Evolutionary conservation across 2,113 vertebrate species (phyloP).

Genomic region (Chelonoidis abingdonii): DNA sequence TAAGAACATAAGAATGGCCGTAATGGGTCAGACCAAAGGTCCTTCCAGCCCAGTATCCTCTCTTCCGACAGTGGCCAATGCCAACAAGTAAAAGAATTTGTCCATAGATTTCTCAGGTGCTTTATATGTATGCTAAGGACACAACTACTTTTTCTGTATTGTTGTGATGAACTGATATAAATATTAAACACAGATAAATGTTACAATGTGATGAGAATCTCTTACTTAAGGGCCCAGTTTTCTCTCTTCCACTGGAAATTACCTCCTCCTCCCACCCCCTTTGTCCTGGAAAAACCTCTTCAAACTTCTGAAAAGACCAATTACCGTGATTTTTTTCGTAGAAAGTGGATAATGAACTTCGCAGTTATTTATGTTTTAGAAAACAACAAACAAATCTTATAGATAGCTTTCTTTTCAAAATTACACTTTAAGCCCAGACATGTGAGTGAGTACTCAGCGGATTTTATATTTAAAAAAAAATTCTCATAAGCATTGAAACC

Average conservation of each 20-base stretch:
- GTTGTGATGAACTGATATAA: slow-evolving; percentile 6
- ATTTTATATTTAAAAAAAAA: slow-evolving; percentile 27
- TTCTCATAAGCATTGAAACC: not conserved
- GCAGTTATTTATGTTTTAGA: not conserved
- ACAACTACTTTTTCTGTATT: not conserved
- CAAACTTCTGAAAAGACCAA: not conserved
- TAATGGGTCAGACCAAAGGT: too few species aligned
- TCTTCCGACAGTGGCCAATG: too few species aligned
- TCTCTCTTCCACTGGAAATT: not conserved
- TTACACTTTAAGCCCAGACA: not conserved
- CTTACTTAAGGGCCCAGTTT: not conserved
- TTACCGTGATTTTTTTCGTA: not conserved
- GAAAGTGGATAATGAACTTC: not conserved
- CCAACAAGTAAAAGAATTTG: not conserved
- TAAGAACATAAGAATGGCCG: too few species aligned
- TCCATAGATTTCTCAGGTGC: too few species aligned
- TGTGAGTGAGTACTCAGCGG: not conserved
- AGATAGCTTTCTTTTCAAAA: slow-evolving; percentile 15
- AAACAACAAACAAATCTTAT: slow-evolving; percentile 17
- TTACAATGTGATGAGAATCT: not conserved
- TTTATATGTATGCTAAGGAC: too few species aligned
- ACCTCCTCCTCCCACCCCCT: not conserved
- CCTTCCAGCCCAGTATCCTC: too few species aligned
- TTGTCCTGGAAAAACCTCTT: slow-evolving; percentile 3
- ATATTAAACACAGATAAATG: slow-evolving; percentile 44